Base-by-base conservation (phyloP, 2,113 vertebrate species). In the Erythrolamprus reginae region DNA sequence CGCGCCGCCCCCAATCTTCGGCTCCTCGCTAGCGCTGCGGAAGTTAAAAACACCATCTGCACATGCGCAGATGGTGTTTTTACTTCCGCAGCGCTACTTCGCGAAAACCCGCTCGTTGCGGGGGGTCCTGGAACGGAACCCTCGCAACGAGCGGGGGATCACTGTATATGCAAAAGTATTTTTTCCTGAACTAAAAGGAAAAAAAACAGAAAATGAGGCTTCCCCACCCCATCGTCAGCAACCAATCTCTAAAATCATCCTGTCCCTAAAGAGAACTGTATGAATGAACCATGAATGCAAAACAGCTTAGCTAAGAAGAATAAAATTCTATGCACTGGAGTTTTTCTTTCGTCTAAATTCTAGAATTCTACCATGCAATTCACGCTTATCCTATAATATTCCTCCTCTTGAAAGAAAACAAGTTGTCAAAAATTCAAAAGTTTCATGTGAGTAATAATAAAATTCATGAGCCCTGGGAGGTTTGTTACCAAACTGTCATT, bases 371-470 rank as follows among this genome's bases (percentile, higher is more conserved):
- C 13, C 7, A 24, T 55, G 45, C 56, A 92, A 93, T 86, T 93
- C 90, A 56, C 90, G 56, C 86, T 87, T 91, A 82, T 88, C 56
- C 87, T 89, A 88, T 28, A 93, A 10, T 89, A 8, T 21, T 84
- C 89, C 38, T 65, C 77, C 33, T 51, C 50, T 82, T 87, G 92
- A 56, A 86, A 90, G 82, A 26, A 88, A 91, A 95, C 92, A 28
- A n/a, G 17, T 82, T 87, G 53, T 90, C 89, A 89, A 48, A 87
- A 88, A 82, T 61, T 91, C 90, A 93, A 84, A 77, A 92, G 92
- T 77, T 88, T 33, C 19, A 65, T 26, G 88, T 51, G 85, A 21
- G 61, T 9, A 86, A 83, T 13, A 91, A 84, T 83, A 91, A 86
- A 45, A 83, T 45, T 51, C 87, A 61, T 47, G 1, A 95, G 92